Evolutionary conservation across 2,113 vertebrate genomes (phyloP), one percentile per base, ranked within the genome.

Genomic region (Peromyscus leucopus): DNA sequence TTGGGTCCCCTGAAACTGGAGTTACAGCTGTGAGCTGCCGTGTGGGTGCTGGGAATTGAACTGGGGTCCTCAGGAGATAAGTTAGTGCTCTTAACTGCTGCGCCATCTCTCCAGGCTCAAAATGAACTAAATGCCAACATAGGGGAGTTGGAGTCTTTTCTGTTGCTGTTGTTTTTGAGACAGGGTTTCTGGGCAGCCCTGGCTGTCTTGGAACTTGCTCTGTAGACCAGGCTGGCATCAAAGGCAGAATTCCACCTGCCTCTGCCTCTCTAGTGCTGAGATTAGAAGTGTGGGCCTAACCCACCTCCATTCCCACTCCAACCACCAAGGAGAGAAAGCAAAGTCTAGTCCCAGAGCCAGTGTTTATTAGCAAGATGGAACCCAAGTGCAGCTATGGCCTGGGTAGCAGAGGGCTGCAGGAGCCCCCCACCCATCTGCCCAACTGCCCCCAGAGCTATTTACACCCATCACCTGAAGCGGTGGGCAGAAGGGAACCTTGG

Each of bases 291-390:
- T 85, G 84, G 61, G 72, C 28, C 42, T 63, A 39, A 85, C 7
- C 80, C 90, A 26, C 59, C 76, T 59, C 85, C 86, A 86, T 22
- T 22, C 86, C 88, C 75, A 39, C 71, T 84, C 42, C 90, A 89
- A 90, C 57, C 46, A 67, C 78, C 96, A 97, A 97, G 94, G 94
- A 98, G 94, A 96, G 94, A 94, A 94, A 75, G 75, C 96, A 17
- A 96, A 97, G 96, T 97, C 97, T 93, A 96, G 94, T 98, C 98
- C 97, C 98, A 98, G 98, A 98, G 98, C 98, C 98, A 98, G 97
- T 98, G 98, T 98, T 98, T 98, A 98, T 98, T 98, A 97, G 96
- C 97, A 97, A 95, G 97, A 97, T 98, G 97, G 97, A 95, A 97
- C 96, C 97, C 97, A 95, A 95, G 89, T 92, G 93, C 1, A 48